These are phyloP conservation scores for Myiozetetes cayanensis DNA, from an alignment of 2,113 vertebrate species.

Conservation along the genomic window DNA sequence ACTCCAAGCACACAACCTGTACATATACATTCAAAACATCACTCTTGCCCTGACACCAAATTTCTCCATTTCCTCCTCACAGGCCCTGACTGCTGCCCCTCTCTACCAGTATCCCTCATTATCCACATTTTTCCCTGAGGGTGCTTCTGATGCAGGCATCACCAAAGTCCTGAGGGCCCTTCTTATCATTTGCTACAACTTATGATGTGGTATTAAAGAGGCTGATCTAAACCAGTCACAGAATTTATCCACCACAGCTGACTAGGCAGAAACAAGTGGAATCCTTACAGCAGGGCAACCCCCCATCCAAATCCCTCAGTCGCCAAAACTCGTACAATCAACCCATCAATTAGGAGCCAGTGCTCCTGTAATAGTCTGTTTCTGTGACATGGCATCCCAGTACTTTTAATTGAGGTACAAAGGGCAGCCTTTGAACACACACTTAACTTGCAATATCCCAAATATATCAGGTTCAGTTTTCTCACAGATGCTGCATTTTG, in stretches of 20 bases:
- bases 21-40: background rate
- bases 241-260: background rate
- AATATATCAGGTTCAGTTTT: background rate
- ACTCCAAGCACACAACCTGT: background rate
- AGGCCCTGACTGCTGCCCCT: background rate
- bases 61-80: background rate
- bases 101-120: fast-evolving
- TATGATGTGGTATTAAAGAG: background rate
- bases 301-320: background rate
- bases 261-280: background rate
- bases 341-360: background rate
- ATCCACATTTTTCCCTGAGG: background rate
- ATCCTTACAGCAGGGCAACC: background rate
- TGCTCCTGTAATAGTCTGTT: background rate
- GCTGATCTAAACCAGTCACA: background rate
- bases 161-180: background rate
- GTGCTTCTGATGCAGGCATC: background rate
- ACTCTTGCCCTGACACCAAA: background rate
- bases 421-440: background rate
- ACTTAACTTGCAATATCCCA: background rate
- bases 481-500: background rate
- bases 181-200: background rate
- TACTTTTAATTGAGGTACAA: background rate
- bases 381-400: background rate
- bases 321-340: background rate